phyloP scores from a whole-genome alignment of 2,797 vertebrate species.

The Bryconaethiops microstoma region DNA sequence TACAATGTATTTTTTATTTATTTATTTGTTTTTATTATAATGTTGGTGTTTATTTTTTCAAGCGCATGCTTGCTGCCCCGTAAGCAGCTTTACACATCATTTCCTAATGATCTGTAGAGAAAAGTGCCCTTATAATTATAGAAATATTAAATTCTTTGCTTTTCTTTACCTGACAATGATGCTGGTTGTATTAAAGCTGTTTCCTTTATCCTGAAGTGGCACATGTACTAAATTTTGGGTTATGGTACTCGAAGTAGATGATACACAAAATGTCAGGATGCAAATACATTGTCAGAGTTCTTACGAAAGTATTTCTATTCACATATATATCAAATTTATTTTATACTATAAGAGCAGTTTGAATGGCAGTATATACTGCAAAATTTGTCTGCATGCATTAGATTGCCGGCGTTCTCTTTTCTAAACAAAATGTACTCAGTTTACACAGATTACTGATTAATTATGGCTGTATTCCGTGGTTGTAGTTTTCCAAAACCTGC shows the following conservation, averaged over 20 bases:
- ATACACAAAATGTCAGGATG: background rate
- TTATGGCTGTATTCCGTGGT: too few relatives aligned
- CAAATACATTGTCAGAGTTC: slow-evolving; percentile 29
- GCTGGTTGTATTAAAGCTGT: background rate
- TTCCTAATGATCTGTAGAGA: background rate
- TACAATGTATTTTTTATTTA: too few relatives aligned
- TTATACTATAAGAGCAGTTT: background rate
- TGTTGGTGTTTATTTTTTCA: too few relatives aligned
- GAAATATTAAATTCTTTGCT: background rate
- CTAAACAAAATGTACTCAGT: background rate
- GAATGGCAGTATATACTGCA: background rate
- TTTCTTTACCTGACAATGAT: background rate
- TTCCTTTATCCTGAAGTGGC: background rate
- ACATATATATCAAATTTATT: background rate
- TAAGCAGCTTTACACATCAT: too few relatives aligned
- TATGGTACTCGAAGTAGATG: background rate
- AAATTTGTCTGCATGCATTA: slow-evolving; percentile 5
- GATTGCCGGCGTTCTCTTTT: background rate
- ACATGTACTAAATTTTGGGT: background rate
- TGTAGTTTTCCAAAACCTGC: background rate
- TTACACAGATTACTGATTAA: background rate
- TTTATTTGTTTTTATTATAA: too few relatives aligned
- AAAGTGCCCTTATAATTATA: background rate
- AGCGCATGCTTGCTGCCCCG: too few relatives aligned
- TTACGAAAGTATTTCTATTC: slow-evolving; percentile 39